These are phyloP conservation scores for Cremastinae sp. DNA, from an alignment of 2,888 invertebrate genomes.

Conservation along the genomic window DNA sequence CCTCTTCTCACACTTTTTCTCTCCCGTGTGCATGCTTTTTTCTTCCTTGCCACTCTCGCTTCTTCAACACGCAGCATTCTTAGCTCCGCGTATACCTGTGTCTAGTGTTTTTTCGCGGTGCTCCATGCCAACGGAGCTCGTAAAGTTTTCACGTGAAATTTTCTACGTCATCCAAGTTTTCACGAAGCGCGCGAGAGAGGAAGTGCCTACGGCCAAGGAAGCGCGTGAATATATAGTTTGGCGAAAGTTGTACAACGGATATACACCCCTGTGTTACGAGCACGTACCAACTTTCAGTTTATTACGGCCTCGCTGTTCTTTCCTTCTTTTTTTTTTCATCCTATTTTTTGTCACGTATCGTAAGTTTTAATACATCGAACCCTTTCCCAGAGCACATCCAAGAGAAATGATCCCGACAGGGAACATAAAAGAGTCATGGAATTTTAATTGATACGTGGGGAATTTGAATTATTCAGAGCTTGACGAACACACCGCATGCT, in stretches of 20 bases:
- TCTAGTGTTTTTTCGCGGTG: constrained; percentile 2
- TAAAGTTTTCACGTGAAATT: constrained; percentile 51
- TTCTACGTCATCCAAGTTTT: constrained; percentile 43
- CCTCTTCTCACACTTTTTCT: neutral
- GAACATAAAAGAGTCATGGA: neutral
- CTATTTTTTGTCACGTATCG: constrained; percentile 31
- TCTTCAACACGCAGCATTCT: neutral
- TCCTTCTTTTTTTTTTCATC: too few species aligned
- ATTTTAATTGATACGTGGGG: too few species aligned
- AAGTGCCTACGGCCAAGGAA: constrained; percentile 23
- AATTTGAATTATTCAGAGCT: too few species aligned
- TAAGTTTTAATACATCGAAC: constrained; percentile 3
- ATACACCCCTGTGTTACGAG: constrained; percentile 3
- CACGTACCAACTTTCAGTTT: constrained; percentile 25
- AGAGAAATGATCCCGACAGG: neutral
- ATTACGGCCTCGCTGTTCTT: neutral
- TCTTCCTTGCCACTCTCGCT: constrained; percentile 7
- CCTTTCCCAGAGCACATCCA: neutral
- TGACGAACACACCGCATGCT: neutral
- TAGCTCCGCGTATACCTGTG: neutral
- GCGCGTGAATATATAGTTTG: constrained; percentile 19
- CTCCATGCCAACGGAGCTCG: constrained; percentile 39
- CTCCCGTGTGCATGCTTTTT: neutral
- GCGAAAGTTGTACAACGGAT: constrained; percentile 29
- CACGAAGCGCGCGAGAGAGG: constrained; percentile 7